A percentile compares a stretch with the other conserved stretches of the same genome.
These are phyloP conservation scores for Clinocottus analis DNA, from an alignment of 2,113 vertebrate genomes.

Conservation along the genomic window DNA sequence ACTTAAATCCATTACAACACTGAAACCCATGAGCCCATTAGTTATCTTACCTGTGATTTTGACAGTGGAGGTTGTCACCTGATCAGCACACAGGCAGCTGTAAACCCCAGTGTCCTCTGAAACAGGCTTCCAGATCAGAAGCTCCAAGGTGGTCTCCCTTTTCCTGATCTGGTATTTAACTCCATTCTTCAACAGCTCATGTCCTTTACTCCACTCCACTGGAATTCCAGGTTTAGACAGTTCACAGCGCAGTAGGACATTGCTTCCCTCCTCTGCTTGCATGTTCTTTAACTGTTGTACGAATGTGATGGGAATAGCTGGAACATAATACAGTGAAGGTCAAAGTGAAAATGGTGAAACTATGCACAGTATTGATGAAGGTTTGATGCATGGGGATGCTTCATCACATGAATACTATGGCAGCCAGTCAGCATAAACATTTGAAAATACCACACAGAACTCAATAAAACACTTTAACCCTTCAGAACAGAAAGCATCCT, in stretches of 20 bases:
- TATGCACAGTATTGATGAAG: neutral
- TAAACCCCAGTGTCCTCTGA: conserved; percentile 83
- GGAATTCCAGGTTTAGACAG: conserved; percentile 84
- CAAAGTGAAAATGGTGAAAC: neutral
- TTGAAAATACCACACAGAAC: neutral
- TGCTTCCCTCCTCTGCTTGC: conserved; percentile 87
- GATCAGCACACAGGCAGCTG: conserved; percentile 78
- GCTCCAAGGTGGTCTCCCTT: conserved; percentile 80
- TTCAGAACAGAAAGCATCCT: neutral
- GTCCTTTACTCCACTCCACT: conserved; percentile 87
- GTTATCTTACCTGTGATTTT: conserved; percentile 80
- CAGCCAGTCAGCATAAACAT: neutral
- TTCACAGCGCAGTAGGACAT: conserved; percentile 87
- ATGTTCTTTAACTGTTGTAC: conserved; percentile 85
- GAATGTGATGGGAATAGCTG: conserved; percentile 87
- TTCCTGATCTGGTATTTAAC: conserved; percentile 84
- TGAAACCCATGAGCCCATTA: neutral
- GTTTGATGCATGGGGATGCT: neutral
- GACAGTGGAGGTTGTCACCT: conserved; percentile 76
- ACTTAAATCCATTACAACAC: neutral
- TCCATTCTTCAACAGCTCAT: conserved; percentile 80
- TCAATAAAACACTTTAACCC: neutral
- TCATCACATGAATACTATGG: neutral
- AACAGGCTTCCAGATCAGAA: conserved; percentile 84
- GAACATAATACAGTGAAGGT: conserved; percentile 33